These are phyloP conservation scores for Helostoma temminkii DNA, from an alignment of 2,797 vertebrate genomes.

Conservation along the genomic window DNA sequence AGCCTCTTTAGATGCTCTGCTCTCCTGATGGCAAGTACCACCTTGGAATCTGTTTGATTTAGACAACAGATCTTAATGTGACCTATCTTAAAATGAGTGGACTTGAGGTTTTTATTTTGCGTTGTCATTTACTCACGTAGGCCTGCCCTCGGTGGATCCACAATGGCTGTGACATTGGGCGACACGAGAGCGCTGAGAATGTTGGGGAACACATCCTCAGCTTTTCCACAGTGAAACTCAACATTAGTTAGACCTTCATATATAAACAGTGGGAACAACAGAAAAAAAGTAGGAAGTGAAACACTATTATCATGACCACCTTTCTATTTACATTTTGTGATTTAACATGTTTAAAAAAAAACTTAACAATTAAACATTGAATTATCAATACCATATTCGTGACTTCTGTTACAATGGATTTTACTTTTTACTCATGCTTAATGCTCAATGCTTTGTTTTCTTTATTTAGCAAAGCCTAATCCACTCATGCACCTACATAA, in stretches of 20 bases:
- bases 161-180: constrained; percentile 88
- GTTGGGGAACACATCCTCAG: constrained; percentile 92
- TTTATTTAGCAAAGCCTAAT: not conserved
- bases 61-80: not conserved
- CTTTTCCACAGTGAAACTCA: constrained; percentile 95
- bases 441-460: not conserved
- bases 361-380: not conserved
- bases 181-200: constrained; percentile 88
- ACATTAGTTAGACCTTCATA: constrained; percentile 88
- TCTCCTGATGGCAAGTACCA: constrained; percentile 93
- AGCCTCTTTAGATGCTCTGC: constrained; percentile 93
- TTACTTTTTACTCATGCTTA: not conserved
- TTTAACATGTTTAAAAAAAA: not conserved
- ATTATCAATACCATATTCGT: not conserved
- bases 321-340: not conserved
- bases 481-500: too few species aligned
- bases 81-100: not conserved
- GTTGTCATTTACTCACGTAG: constrained; percentile 89
- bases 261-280: not conserved
- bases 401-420: not conserved
- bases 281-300: not conserved
- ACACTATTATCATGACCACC: not conserved
- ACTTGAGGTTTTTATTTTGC: too few species aligned
- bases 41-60: constrained; percentile 90
- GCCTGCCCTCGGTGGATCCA: constrained; percentile 95